A percentile compares a stretch with the other conserved stretches of the same genome.
These are phyloP conservation scores for Epizoanthus rinbou DNA, from an alignment of 92 coral and sea anemone genomes.

Conservation along the genomic window DNA sequence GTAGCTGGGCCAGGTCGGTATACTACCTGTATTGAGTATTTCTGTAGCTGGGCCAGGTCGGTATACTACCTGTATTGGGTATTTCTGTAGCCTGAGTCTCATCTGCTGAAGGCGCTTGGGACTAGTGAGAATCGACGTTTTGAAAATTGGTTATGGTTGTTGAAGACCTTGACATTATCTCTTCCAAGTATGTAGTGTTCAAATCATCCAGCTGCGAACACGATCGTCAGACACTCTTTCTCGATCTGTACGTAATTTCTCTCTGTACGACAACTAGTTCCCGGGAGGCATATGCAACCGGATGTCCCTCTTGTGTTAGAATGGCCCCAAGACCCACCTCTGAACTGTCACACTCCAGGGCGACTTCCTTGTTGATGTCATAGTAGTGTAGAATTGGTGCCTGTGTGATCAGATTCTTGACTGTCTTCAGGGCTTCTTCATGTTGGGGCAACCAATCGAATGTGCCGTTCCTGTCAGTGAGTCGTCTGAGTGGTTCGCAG, in stretches of 20 bases:
- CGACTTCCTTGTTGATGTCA: constrained; percentile 50
- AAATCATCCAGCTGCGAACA: constrained; percentile 60
- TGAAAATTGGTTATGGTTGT: constrained; percentile 53
- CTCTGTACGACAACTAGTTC: too few species aligned
- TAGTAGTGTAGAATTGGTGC: constrained; percentile 55
- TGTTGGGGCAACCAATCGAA: constrained; percentile 68
- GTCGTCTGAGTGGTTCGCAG: constrained; percentile 59
- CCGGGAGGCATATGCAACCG: too few species aligned
- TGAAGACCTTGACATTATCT: constrained; percentile 32
- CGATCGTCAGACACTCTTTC: constrained; percentile 59
- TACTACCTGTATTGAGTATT: too few species aligned
- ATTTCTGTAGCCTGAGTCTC: constrained; percentile 37
- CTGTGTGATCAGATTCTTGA: constrained; percentile 55
- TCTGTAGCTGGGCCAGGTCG: constrained; percentile 49
- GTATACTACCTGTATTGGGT: constrained; percentile 25
- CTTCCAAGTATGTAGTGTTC: constrained; percentile 52
- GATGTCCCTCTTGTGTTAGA: constrained; percentile 69
- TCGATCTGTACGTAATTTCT: constrained; percentile 59
- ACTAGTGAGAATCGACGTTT: constrained; percentile 54
- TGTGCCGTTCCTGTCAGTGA: constrained; percentile 51
- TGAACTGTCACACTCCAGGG: constrained; percentile 60
- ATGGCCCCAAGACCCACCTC: constrained; percentile 63
- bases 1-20: too few species aligned
- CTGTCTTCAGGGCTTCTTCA: constrained; percentile 47
- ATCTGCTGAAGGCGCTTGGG: constrained; percentile 52